phyloP scores from a whole-genome alignment of 2,888 invertebrate species.

The Spodoptera picta region DNA sequence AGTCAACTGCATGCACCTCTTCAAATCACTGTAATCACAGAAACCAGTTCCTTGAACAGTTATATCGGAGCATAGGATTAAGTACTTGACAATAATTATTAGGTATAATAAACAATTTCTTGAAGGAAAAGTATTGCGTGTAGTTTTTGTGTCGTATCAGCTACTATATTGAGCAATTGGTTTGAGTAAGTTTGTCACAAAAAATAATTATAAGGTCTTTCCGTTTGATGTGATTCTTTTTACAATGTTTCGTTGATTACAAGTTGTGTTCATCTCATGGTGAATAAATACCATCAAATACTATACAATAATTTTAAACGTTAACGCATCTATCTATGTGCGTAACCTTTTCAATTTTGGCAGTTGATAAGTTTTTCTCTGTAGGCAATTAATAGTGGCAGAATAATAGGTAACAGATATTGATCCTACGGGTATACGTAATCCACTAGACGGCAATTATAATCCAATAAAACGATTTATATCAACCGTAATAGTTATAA shows the following conservation, averaged over 20 bases:
- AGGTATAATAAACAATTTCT: slow-evolving; percentile 60
- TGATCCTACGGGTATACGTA: too few species aligned
- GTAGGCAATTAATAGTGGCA: too few species aligned
- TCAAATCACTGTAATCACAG: slow-evolving; percentile 69
- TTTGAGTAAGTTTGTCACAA: slow-evolving; percentile 11
- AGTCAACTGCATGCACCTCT: slow-evolving; percentile 54
- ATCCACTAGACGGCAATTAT: neutral
- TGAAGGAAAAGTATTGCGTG: slow-evolving; percentile 47
- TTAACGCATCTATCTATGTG: too few species aligned
- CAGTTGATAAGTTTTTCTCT: too few species aligned
- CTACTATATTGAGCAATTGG: slow-evolving; percentile 7
- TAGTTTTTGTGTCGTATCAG: slow-evolving; percentile 8
- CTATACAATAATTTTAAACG: too few species aligned
- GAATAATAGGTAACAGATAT: too few species aligned
- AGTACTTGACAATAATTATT: slow-evolving; percentile 76
- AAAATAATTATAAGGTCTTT: neutral
- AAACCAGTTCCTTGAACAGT: slow-evolving; percentile 69
- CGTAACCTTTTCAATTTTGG: too few species aligned
- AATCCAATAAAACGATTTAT: slow-evolving; percentile 8
- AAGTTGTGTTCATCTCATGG: too few species aligned
- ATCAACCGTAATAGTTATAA: slow-evolving; percentile 2
- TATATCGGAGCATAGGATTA: slow-evolving; percentile 71
- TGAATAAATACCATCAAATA: too few species aligned
- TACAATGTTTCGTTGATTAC: neutral
- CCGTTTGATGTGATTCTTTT: neutral